Conservation (phyloP, 2,888 invertebrate genomes). For the Ennomos erosarius region DNA sequence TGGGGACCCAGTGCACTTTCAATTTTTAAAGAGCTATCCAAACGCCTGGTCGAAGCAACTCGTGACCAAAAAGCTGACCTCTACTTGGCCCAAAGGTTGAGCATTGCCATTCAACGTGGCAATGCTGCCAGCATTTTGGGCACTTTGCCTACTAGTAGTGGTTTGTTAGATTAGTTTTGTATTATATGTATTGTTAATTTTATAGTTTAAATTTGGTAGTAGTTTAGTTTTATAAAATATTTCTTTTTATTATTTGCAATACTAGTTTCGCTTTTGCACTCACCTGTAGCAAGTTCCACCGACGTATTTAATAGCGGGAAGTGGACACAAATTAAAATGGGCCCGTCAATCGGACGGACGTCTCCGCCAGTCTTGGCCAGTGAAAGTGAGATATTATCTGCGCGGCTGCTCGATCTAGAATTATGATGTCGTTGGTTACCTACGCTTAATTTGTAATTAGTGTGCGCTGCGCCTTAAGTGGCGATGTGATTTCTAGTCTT, state of each 20-base stretch:
- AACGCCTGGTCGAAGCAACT: no score
- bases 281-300: slow-evolving; percentile 46
- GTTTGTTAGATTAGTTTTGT: no score
- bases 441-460: slow-evolving; percentile 33
- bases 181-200: no score
- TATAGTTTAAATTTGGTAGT: no score
- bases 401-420: slow-evolving; percentile 31
- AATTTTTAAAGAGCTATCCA: no score
- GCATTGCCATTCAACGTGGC: no score
- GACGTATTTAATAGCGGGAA: slow-evolving; percentile 75
- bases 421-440: slow-evolving; percentile 38
- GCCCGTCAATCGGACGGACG: slow-evolving; percentile 72
- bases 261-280: slow-evolving; percentile 14
- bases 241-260: not conserved
- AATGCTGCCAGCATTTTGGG: no score
- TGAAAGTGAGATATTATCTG: slow-evolving; percentile 68
- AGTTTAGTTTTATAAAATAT: no score
- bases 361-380: slow-evolving; percentile 65
- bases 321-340: slow-evolving; percentile 75
- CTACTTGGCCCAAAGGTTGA: no score
- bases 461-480: slow-evolving; percentile 5
- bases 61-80: no score
- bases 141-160: no score
- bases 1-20: no score
- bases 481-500: slow-evolving; percentile 5